Conservation (phyloP, 2,113 vertebrate species). For the Nymphicus hollandicus region DNA sequence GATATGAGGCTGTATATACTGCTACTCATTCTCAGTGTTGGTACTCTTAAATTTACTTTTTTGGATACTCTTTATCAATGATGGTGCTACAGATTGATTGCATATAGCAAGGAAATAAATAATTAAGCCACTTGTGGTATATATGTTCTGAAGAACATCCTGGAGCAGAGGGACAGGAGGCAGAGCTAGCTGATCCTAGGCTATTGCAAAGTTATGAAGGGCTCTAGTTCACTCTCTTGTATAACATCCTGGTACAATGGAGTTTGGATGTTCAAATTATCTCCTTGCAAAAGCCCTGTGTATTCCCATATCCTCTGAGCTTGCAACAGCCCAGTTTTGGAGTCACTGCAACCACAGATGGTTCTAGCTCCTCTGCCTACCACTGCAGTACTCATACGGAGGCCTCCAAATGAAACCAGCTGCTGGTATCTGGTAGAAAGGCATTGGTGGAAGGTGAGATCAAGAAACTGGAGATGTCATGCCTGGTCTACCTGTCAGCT, state of each 20-base stretch:
- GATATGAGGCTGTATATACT: not conserved
- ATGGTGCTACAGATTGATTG: not conserved
- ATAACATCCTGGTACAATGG: no score
- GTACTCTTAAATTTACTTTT: not conserved
- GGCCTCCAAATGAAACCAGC: not conserved
- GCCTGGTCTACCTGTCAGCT: not conserved
- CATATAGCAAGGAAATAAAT: not conserved
- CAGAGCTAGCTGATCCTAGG: not conserved
- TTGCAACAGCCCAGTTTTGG: not conserved
- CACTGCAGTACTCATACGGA: fast-evolving
- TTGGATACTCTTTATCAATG: not conserved
- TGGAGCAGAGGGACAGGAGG: not conserved
- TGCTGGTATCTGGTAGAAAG: no score
- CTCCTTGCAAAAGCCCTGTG: not conserved
- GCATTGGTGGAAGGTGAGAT: not conserved
- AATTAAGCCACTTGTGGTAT: not conserved
- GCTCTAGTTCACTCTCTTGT: not conserved
- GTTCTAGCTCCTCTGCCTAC: not conserved
- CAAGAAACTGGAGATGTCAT: not conserved
- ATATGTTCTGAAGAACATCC: not conserved
- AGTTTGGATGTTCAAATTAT: not conserved
- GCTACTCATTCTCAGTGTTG: not conserved
- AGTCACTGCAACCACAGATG: not conserved
- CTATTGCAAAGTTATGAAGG: not conserved
- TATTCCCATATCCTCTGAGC: not conserved